Conservation (phyloP, 2,797 vertebrate species). For the Molossus alvarezi region DNA sequence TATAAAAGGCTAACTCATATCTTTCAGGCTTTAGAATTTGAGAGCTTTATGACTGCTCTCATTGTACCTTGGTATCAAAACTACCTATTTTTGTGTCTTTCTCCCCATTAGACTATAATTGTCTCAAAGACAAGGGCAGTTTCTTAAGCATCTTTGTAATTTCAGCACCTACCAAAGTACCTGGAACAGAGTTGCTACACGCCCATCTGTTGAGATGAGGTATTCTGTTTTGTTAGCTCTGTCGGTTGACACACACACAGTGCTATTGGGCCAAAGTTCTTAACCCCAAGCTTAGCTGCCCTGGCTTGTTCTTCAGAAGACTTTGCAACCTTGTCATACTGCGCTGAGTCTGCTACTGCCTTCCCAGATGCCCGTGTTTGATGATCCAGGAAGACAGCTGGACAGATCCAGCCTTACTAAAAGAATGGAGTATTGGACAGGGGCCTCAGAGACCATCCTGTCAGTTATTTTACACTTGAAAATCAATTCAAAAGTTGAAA, state of each 20-base stretch:
- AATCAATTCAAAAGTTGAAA: conserved; percentile 23
- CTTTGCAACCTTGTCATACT: not conserved
- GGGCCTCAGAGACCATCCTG: not conserved
- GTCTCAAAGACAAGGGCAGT: not conserved
- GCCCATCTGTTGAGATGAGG: not conserved
- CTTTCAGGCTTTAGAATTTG: conserved; percentile 20
- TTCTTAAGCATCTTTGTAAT: conserved; percentile 13
- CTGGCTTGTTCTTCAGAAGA: not conserved
- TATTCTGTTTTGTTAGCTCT: not conserved
- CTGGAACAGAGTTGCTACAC: not conserved
- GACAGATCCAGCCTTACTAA: not conserved
- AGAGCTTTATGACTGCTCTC: conserved; percentile 11
- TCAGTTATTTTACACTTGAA: not conserved
- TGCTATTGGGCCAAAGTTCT: conserved; percentile 13
- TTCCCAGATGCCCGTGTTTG: not conserved
- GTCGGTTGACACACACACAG: not conserved
- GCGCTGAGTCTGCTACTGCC: not conserved
- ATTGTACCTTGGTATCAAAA: not conserved
- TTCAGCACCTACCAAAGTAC: not conserved
- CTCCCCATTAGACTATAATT: not conserved
- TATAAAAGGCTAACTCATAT: not conserved
- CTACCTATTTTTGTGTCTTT: not conserved
- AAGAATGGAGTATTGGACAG: conserved; percentile 2
- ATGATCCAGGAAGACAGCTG: not conserved
- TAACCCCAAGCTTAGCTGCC: not conserved